Conservation (phyloP, 2,797 vertebrate species). For the Gorsachius magnificus region DNA sequence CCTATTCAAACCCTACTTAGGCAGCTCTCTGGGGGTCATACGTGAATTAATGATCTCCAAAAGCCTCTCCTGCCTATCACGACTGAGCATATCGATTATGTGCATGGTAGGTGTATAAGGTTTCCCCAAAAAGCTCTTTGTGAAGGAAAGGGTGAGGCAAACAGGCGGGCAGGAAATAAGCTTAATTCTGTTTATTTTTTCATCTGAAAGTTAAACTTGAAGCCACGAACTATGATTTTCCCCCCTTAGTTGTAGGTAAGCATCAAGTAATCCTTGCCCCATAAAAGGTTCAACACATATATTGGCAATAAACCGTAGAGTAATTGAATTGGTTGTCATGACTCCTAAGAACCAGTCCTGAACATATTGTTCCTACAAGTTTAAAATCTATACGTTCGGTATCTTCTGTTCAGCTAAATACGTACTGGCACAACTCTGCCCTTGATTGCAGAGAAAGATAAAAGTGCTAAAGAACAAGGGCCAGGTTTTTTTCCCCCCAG, state of each 20-base stretch:
- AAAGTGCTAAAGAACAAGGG: background rate
- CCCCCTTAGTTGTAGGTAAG: background rate
- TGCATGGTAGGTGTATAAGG: background rate
- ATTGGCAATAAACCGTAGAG: slow-evolving; percentile 39
- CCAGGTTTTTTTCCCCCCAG: background rate
- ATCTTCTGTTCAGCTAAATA: slow-evolving; percentile 32
- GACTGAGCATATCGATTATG: slow-evolving; percentile 25
- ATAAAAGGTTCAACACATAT: slow-evolving; percentile 23
- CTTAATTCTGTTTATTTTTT: slow-evolving; percentile 52
- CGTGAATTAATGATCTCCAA: slow-evolving; percentile 58
- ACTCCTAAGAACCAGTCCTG: slow-evolving; percentile 55
- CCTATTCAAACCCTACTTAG: slow-evolving; percentile 18
- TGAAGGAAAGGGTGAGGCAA: background rate
- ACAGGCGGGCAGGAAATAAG: background rate
- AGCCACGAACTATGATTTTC: background rate
- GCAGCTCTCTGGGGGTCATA: slow-evolving; percentile 37
- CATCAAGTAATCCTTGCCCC: slow-evolving; percentile 15
- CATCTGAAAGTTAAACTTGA: slow-evolving; percentile 30
- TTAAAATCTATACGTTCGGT: slow-evolving; percentile 52
- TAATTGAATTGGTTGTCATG: slow-evolving; percentile 55
- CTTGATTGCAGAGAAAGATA: background rate
- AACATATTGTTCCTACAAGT: slow-evolving; percentile 43
- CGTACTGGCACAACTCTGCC: background rate
- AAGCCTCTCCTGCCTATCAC: slow-evolving; percentile 41
- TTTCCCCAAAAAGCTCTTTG: slow-evolving; percentile 16